A percentile compares a stretch with the other conserved stretches of the same genome.
Conservation (phyloP, 1,140 invertebrate species). For the Lordiphosa stackelbergi region DNA sequence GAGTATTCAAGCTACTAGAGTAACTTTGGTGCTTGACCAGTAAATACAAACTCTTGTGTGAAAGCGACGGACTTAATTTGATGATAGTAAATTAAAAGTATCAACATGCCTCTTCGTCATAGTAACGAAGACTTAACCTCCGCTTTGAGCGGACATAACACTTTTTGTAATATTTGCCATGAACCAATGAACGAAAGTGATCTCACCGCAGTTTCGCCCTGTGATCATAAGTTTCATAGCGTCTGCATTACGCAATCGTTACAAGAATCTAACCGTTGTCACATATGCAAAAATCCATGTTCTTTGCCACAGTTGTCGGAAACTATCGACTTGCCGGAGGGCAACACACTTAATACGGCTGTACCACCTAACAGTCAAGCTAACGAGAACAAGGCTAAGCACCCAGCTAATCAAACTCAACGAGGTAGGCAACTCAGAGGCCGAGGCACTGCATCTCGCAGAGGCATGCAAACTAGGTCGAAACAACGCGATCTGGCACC, state of each 20-base stretch:
- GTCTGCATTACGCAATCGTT: not conserved
- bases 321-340: not conserved
- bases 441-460: not conserved
- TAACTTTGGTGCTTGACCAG: too few species aligned
- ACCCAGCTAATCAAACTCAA: too few species aligned
- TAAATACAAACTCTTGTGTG: too few species aligned
- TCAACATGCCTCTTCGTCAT: not conserved
- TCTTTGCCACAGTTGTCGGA: not conserved
- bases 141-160: not conserved
- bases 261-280: not conserved
- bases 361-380: too few species aligned
- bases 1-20: too few species aligned
- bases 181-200: not conserved
- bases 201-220: not conserved
- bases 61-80: too few species aligned
- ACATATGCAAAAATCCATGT: not conserved
- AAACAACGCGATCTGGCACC: not conserved
- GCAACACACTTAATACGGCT: not conserved
- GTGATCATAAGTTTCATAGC: not conserved
- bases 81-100: not conserved
- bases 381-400: too few species aligned
- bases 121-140: not conserved
- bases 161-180: constrained; percentile 6
- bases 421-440: not conserved
- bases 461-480: not conserved